These are phyloP conservation scores for Leptopilina clavipes DNA, from an alignment of 1,140 invertebrate species.

Conservation along the genomic window DNA sequence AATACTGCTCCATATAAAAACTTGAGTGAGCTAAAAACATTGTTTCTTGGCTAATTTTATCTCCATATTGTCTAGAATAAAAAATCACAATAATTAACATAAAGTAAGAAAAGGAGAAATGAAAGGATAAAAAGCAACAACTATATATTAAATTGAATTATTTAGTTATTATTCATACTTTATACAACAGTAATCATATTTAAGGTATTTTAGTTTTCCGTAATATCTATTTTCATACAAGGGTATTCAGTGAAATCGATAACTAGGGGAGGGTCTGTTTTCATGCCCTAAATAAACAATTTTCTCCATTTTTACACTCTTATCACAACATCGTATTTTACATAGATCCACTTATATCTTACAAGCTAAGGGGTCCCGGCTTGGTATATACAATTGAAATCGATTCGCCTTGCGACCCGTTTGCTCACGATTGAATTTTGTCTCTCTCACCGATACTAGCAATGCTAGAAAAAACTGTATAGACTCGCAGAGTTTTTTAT, in stretches of 20 bases:
- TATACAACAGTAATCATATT: slow-evolving; percentile 74
- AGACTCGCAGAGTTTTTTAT: slow-evolving; percentile 6
- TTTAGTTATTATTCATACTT: slow-evolving; percentile 74
- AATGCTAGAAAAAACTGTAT: slow-evolving; percentile 34
- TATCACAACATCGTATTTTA: slow-evolving; percentile 73
- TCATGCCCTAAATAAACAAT: slow-evolving; percentile 43
- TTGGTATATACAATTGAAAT: slow-evolving; percentile 62
- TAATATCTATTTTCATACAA: slow-evolving; percentile 71
- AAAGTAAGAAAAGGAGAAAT: background rate
- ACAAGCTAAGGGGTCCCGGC: slow-evolving; percentile 63
- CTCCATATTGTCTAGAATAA: no score
- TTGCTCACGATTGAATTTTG: slow-evolving; percentile 32
- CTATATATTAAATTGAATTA: slow-evolving; percentile 68
- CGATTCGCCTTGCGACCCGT: slow-evolving; percentile 43
- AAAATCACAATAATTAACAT: background rate
- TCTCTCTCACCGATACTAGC: slow-evolving; percentile 25
- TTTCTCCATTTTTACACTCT: slow-evolving; percentile 67
- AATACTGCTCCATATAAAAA: no score
- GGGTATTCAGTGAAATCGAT: slow-evolving; percentile 65
- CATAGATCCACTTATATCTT: slow-evolving; percentile 70
- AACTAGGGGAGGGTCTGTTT: slow-evolving; percentile 58
- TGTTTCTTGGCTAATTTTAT: no score
- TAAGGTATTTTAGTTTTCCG: slow-evolving; percentile 72
- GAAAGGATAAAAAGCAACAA: slow-evolving; percentile 16
- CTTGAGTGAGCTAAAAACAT: no score